Conservation (phyloP, 2,113 vertebrate species). For the Hylia prasina region DNA sequence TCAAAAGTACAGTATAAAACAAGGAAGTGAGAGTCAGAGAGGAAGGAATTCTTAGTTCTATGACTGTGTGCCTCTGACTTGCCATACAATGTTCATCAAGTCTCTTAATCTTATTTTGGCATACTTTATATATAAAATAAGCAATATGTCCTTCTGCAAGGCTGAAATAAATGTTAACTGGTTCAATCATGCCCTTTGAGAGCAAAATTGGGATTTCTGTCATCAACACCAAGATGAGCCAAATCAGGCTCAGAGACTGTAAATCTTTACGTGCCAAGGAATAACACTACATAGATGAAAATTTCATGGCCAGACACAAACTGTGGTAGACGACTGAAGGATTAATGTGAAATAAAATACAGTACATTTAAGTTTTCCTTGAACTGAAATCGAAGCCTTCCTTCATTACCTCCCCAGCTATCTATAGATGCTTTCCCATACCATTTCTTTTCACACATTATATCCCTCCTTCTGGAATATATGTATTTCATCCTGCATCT, state of each 20-base stretch:
- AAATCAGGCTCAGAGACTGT: background rate
- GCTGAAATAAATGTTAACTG: constrained; percentile 14
- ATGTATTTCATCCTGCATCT: background rate
- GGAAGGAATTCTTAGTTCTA: background rate
- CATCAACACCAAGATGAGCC: background rate
- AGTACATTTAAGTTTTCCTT: background rate
- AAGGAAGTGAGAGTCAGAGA: background rate
- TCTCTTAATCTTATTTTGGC: background rate
- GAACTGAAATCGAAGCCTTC: background rate
- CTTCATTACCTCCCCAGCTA: background rate
- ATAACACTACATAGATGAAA: background rate
- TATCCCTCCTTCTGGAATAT: background rate
- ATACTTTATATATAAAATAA: background rate
- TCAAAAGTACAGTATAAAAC: background rate
- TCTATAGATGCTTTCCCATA: background rate
- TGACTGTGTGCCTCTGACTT: background rate
- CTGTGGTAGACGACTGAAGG: background rate
- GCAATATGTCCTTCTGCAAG: background rate
- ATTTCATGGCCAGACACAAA: background rate
- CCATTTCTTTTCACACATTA: background rate
- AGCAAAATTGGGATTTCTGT: constrained; percentile 27
- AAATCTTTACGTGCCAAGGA: background rate
- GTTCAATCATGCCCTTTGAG: background rate
- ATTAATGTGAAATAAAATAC: background rate
- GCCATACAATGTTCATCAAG: background rate